Evolutionary conservation across 1,140 invertebrate genomes (phyloP).

Genomic region (Drosophila auraria): DNA sequence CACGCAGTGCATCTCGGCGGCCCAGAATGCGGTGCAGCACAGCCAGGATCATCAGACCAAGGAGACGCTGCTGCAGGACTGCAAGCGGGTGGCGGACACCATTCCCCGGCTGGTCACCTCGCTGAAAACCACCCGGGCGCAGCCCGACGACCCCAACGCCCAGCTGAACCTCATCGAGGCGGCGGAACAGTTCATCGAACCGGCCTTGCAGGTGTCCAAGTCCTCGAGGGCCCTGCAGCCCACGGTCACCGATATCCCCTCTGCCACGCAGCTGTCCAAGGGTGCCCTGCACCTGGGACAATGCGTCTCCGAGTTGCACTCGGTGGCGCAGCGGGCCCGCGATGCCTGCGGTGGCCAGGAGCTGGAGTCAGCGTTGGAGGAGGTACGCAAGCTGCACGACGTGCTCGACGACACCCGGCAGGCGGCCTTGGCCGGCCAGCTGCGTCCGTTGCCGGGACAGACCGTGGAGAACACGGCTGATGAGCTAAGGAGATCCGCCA

Average conservation of each 20-base stretch:
- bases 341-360: conserved; percentile 95
- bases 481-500: conserved; percentile 89
- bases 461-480: conserved; percentile 91
- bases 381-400: conserved; percentile 91
- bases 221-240: conserved; percentile 93
- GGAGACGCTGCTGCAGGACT: conserved; percentile 90
- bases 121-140: conserved; percentile 90
- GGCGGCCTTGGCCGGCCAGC: conserved; percentile 89
- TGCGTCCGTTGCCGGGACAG: conserved; percentile 94
- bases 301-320: conserved; percentile 87
- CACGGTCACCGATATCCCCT: conserved; percentile 92
- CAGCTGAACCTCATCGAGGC: conserved; percentile 94
- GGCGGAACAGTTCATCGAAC: conserved; percentile 93
- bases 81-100: conserved; percentile 91
- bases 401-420: conserved; percentile 93
- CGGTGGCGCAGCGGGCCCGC: conserved; percentile 92
- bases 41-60: conserved; percentile 84
- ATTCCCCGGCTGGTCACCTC: conserved; percentile 94
- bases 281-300: conserved; percentile 79
- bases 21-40: conserved; percentile 91
- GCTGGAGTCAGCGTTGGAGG: conserved; percentile 92
- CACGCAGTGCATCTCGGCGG: conserved; percentile 95
- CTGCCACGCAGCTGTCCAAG: conserved; percentile 88
- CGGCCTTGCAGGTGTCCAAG: conserved; percentile 89
- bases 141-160: conserved; percentile 90